Conservation (phyloP, 1,140 invertebrate species). For the Anastrepha obliqua region DNA sequence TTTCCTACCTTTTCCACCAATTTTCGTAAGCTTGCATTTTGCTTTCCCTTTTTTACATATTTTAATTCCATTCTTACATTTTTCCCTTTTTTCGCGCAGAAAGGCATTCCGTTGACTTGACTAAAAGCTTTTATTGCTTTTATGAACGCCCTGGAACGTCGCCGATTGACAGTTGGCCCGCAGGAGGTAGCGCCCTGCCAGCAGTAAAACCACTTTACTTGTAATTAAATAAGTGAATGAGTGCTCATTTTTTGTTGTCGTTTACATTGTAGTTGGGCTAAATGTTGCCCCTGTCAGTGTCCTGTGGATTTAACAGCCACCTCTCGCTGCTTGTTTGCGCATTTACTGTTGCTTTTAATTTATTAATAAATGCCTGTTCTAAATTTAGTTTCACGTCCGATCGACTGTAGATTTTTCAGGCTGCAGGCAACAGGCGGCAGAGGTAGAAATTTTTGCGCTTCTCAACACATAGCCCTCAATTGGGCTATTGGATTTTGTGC, state of each 20-base stretch:
- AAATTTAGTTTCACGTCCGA: conserved; percentile 19
- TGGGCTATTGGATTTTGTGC: not conserved
- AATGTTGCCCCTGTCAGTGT: conserved; percentile 29
- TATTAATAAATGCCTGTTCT: conserved; percentile 37
- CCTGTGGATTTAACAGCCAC: conserved; percentile 39
- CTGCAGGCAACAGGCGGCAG: not conserved
- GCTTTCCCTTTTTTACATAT: conserved; percentile 17
- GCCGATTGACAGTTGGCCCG: not conserved
- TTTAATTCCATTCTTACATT: conserved; percentile 21
- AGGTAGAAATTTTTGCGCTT: not conserved
- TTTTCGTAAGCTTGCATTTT: conserved; percentile 3
- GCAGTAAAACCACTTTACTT: conserved; percentile 44
- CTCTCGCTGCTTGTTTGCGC: conserved; percentile 20
- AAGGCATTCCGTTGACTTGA: not conserved
- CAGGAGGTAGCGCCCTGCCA: conserved; percentile 21
- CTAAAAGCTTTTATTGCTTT: conserved; percentile 12
- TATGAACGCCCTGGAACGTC: not conserved
- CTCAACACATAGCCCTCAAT: not conserved
- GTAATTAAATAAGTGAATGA: conserved; percentile 53
- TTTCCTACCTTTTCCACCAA: conserved; percentile 21
- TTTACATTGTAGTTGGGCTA: not conserved
- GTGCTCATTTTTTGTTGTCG: conserved; percentile 11
- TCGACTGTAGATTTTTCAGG: not conserved
- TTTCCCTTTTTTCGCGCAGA: not conserved
- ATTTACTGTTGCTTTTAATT: conserved; percentile 49